Percentiles rank a stretch among this genome's conserved stretches.
Evolutionary conservation across 2,797 vertebrate species (phyloP).

Genomic region (Macrochelys suwanniensis): DNA sequence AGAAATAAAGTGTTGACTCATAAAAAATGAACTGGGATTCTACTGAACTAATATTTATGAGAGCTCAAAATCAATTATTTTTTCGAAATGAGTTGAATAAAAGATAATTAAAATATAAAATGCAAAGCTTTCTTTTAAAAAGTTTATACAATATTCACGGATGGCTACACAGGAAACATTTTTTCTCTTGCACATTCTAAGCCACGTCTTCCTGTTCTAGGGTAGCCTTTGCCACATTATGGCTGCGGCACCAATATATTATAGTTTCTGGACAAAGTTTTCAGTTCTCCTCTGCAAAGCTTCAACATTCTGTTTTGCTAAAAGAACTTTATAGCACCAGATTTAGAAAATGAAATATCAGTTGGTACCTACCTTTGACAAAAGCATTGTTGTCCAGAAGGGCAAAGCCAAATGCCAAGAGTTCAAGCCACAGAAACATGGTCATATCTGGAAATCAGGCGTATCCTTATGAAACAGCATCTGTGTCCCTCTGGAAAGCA

Average conservation of each 20-base stretch:
- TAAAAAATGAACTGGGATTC: background rate
- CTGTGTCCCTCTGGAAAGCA: conserved; percentile 82
- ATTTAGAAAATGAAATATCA: conserved; percentile 29
- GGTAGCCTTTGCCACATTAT: background rate
- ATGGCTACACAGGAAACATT: background rate
- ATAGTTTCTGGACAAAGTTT: background rate
- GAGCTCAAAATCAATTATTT: background rate
- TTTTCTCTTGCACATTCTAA: background rate
- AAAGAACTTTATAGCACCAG: background rate
- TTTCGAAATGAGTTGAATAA: background rate
- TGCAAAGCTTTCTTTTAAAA: background rate
- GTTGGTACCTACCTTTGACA: conserved; percentile 74
- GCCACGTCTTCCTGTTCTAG: background rate
- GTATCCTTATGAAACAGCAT: conserved; percentile 84
- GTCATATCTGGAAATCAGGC: conserved; percentile 87
- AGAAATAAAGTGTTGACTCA: background rate
- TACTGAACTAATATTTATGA: background rate
- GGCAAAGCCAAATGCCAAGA: conserved; percentile 82
- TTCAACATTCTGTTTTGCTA: background rate
- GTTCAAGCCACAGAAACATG: conserved; percentile 84
- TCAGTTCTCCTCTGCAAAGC: background rate
- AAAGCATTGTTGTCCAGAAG: conserved; percentile 75
- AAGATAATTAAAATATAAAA: background rate
- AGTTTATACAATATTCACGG: fast-evolving
- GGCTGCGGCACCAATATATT: background rate